phyloP scores from a whole-genome alignment of 2,797 vertebrate genomes.

The Glossophaga mutica region DNA sequence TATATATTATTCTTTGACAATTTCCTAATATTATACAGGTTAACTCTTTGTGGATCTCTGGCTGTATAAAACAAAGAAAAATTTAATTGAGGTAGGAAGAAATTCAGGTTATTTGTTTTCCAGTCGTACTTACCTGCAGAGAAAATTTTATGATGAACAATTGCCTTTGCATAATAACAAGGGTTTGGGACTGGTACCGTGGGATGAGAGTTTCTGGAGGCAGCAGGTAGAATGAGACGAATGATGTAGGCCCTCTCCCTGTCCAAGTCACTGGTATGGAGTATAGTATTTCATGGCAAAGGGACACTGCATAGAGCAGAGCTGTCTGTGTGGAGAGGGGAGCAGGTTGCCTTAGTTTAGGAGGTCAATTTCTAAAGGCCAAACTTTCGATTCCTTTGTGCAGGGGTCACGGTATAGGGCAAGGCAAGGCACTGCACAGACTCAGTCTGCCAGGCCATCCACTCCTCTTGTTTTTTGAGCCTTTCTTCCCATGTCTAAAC shows the following conservation, averaged over 20 bases:
- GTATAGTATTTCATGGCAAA: neutral
- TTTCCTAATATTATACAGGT: neutral
- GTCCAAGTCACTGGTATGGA: fast-evolving
- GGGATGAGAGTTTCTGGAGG: neutral
- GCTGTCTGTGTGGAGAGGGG: neutral
- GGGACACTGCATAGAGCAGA: neutral
- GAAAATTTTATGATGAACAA: neutral
- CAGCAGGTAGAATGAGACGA: neutral
- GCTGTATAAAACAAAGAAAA: neutral
- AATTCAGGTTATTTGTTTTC: neutral
- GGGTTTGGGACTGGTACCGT: neutral
- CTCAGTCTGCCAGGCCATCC: neutral
- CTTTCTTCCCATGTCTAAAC: neutral
- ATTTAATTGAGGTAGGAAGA: neutral
- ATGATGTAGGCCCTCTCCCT: fast-evolving
- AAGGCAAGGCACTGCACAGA: neutral
- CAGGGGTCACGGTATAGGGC: neutral
- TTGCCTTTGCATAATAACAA: neutral
- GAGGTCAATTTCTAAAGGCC: neutral
- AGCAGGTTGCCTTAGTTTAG: too few species aligned
- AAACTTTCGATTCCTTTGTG: neutral
- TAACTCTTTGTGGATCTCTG: neutral
- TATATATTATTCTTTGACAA: neutral
- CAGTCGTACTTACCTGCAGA: neutral
- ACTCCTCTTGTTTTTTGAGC: neutral